Percentiles rank a stretch among this genome's conserved stretches.
Evolutionary conservation across 2,797 vertebrate genomes (phyloP).

Genomic region (Epinephelus malabaricus): DNA sequence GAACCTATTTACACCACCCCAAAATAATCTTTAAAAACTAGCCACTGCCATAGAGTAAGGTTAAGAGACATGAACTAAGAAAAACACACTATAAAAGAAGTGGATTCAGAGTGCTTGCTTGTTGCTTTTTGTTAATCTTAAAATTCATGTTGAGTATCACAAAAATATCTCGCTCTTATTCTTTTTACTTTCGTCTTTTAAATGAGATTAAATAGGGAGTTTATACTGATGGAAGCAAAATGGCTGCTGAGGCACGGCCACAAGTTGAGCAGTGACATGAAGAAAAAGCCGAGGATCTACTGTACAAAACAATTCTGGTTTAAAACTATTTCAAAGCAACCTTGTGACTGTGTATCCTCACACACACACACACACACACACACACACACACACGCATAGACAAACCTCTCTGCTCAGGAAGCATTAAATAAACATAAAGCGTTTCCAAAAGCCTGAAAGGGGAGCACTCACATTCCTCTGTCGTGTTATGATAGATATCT

Average conservation of each 20-base stretch:
- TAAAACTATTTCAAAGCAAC: conserved; percentile 21
- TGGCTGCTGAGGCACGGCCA: conserved; percentile 22
- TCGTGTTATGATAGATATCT: conserved; percentile 74
- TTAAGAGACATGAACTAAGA: not conserved
- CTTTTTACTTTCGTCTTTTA: not conserved
- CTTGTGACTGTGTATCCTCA: conserved; percentile 40
- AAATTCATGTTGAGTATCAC: not conserved
- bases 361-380: conserved; percentile 16
- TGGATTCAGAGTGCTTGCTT: not conserved
- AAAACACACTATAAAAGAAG: no score
- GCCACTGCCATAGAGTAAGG: no score
- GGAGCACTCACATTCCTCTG: conserved; percentile 68
- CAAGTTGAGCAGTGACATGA: conserved; percentile 6
- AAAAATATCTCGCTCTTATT: not conserved
- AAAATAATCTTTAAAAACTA: no score
- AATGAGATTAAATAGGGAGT: not conserved
- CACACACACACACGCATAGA: conserved; percentile 20
- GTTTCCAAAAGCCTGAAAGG: conserved; percentile 61
- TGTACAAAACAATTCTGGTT: conserved; percentile 19
- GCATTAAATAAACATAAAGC: conserved; percentile 79
- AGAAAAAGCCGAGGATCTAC: conserved; percentile 8
- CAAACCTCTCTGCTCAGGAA: conserved; percentile 69
- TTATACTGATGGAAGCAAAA: conserved; percentile 17
- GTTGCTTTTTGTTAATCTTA: not conserved
- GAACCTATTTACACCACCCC: no score